These are phyloP conservation scores for Gibbula magus DNA, from an alignment of 2,888 invertebrate genomes.

Conservation along the genomic window DNA sequence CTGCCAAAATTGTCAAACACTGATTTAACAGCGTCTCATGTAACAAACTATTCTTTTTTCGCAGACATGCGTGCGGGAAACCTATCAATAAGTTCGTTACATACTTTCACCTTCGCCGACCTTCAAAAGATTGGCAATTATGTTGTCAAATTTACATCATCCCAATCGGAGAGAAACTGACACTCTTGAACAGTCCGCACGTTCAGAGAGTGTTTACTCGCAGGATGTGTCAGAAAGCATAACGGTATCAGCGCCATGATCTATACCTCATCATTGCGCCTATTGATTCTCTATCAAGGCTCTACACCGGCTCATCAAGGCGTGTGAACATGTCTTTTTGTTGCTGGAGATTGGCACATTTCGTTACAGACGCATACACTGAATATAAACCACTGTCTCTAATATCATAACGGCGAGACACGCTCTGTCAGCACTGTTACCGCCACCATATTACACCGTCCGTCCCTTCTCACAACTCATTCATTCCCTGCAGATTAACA, in stretches of 20 bases:
- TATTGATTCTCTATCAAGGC: not conserved
- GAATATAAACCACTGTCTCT: too few relatives aligned
- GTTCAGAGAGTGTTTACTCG: not conserved
- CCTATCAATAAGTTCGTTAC: conserved; percentile 12
- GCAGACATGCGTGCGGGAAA: not conserved
- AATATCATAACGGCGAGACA: too few relatives aligned
- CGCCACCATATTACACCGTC: too few relatives aligned
- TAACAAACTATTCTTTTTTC: not conserved
- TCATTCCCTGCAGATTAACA: too few relatives aligned
- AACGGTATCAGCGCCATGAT: not conserved
- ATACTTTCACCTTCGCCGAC: conserved; percentile 10
- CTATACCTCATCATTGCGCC: not conserved
- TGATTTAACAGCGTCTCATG: not conserved
- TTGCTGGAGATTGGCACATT: too few relatives aligned
- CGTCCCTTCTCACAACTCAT: too few relatives aligned
- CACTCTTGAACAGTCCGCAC: not conserved
- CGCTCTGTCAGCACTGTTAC: too few relatives aligned
- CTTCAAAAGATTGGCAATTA: conserved; percentile 16
- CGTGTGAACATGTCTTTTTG: not conserved
- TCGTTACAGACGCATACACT: too few relatives aligned
- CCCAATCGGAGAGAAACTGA: not conserved
- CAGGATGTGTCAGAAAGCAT: conserved; percentile 5
- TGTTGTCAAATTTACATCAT: conserved; percentile 17
- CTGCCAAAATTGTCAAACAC: too few relatives aligned
- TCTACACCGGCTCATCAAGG: not conserved